Percentiles rank a stretch among this genome's conserved stretches.
These are phyloP conservation scores for Sycophila texana DNA, from an alignment of 2,888 invertebrate genomes.

Conservation along the genomic window DNA sequence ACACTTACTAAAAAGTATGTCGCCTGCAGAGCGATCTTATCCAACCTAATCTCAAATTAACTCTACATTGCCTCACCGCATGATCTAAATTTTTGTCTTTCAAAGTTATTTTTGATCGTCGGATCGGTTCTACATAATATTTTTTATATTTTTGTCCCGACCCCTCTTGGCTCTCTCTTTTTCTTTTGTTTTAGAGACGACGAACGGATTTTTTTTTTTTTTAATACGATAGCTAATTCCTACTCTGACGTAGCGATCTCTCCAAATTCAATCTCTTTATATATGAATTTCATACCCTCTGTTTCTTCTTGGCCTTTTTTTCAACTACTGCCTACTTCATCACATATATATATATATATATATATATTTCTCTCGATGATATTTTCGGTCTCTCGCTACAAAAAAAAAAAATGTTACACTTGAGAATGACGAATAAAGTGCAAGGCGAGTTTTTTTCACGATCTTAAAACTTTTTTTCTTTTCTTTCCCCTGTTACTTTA, in stretches of 20 bases:
- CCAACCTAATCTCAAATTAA: neutral
- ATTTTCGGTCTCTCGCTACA: conserved; percentile 22
- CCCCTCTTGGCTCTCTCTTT: conserved; percentile 20
- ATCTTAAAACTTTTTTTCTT: conserved; percentile 14
- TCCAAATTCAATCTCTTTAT: conserved; percentile 12
- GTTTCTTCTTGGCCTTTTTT: conserved; percentile 4
- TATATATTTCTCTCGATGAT: neutral
- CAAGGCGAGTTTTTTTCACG: conserved; percentile 35
- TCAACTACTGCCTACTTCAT: neutral
- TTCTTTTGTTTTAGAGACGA: conserved; percentile 27
- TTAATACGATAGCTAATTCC: too few species aligned
- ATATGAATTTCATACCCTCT: neutral
- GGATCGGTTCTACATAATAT: too few species aligned
- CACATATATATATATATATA: neutral
- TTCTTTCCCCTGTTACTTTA: neutral
- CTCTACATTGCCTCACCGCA: neutral
- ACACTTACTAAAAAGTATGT: neutral
- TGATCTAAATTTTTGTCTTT: neutral
- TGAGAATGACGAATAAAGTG: conserved; percentile 31
- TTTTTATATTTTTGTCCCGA: neutral
- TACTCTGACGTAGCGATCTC: conserved; percentile 12
- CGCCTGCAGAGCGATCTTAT: neutral
- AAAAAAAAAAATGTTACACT: conserved; percentile 7
- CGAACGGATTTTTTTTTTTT: neutral
- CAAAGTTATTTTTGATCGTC: neutral